Evolutionary conservation across 2,888 invertebrate species (phyloP), one percentile per base, ranked within the genome.

Genomic region (Synergus japonicus): DNA sequence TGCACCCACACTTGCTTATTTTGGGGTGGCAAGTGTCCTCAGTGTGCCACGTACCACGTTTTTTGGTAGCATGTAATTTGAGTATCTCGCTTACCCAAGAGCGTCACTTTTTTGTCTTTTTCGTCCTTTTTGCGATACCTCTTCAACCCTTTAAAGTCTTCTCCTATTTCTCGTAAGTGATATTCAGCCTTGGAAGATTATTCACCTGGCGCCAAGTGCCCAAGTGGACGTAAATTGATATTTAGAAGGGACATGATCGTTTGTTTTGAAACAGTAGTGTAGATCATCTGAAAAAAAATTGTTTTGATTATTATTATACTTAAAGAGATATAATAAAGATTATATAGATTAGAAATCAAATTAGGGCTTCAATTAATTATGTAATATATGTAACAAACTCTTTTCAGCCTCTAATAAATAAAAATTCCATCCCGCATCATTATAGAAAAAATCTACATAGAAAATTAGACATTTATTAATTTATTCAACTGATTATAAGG

Each of bases 81-180:
- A 65, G 15, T 41, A 9, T 65, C 43, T 65, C 43, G 41, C 18
- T 65, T 65, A 43, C 37, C 41, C 15, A 13, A 65, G 43, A 65
- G 43, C n/a, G 0, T 15, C 41, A n/a, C 43, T 65, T 65, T 65
- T 41, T 65, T 65, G 15, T 65, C 15, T 65, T 37, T 65, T 15
- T 43, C 15, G 65, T 65, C 37, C 64, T 64, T 37, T 37, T 37
- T 29, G 9, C 15, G 15, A 65, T 65, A 65, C 65, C 65, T n/a
- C 65, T 65, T 65, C 65, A 65, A 65, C 65, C 65, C 41, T 65
- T 65, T 43, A 41, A 41, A 43, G 43, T 65, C 65, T 65, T 65
- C 65, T 65, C 65, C 65, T 65, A 65, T 65, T 65, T 65, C 65
- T 15, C 41, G 65, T 65, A 65, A 65, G 41, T 41, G 65, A 65